Conservation (phyloP, 2,797 vertebrate genomes). For the Euphonia xanthogaster region DNA sequence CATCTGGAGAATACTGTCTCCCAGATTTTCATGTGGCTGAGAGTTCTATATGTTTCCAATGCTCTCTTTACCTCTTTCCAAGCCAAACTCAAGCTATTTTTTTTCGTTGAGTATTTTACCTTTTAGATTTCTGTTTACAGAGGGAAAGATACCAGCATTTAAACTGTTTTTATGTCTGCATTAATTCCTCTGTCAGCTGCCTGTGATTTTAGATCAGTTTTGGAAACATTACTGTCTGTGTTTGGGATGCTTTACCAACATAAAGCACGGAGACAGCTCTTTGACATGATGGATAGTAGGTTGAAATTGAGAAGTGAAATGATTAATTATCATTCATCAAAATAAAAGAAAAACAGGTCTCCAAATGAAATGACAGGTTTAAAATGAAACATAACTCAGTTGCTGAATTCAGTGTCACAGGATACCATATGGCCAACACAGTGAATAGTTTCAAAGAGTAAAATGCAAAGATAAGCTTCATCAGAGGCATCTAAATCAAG, state of each 20-base stretch:
- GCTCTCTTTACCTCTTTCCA: background rate
- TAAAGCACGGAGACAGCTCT: background rate
- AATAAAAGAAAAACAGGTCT: background rate
- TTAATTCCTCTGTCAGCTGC: background rate
- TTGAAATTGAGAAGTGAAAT: background rate
- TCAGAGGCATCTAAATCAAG: background rate
- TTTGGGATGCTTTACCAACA: background rate
- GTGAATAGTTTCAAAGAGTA: background rate
- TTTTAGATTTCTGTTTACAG: background rate
- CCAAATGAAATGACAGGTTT: background rate
- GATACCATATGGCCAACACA: accelerated
- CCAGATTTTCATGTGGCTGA: background rate
- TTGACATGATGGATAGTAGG: background rate
- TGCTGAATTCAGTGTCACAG: background rate
- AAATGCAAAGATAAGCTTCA: background rate
- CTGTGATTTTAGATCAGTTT: background rate
- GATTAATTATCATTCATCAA: background rate
- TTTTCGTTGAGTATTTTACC: background rate
- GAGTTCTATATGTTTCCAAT: background rate
- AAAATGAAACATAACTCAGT: background rate
- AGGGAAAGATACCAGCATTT: background rate
- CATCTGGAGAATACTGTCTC: background rate
- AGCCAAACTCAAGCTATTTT: background rate
- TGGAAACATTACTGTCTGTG: background rate
- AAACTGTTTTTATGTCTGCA: background rate